Evolutionary conservation across 2,113 vertebrate genomes (phyloP), one percentile per base, ranked within the genome.

Genomic region (Pseudorasbora parva): DNA sequence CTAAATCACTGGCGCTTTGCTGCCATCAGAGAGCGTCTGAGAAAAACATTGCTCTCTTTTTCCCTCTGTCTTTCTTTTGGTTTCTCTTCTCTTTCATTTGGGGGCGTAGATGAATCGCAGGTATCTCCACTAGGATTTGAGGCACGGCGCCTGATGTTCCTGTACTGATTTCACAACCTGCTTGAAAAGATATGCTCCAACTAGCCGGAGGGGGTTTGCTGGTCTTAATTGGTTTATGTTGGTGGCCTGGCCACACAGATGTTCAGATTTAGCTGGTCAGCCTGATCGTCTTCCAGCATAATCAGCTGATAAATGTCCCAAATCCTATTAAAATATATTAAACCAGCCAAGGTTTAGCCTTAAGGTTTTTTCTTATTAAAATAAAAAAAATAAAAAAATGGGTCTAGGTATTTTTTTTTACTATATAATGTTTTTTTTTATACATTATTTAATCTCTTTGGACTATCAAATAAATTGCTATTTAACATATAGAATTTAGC

Each of bases 1-100:
- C 68, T 57, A 86, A 84, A 82, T 84, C 77, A 82, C 41, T 64
- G 71, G 76, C 77, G 79, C 59, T 86, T 76, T 45, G 27, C 75
- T 79, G 68, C 66, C 83, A 85, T 85, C 83, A 82, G 59, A 72
- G 81, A 60, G 27, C 3, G 51, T 47, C 33, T 73, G 49, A 82
- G 19, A 41, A 62, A 60, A 68, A 25, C 69, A 47, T 56, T 14
- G 1, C 25, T 82, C 25, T 57, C 27, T 64, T 54, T 66, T 21
- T 72, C 41, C 27, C 23, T 69, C 11, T 23, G 14, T 21, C 51
- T 66, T 37, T 37, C 51, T 59, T 54, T 78, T 17, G 62, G 10
- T 33, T 79, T 33, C 47, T 64, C 60, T 75, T 74, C 54, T 21
- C 19, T 75, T 51, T 37, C 37, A 47, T 51, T 27, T 23, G 23